Base-by-base conservation (phyloP, 2,113 vertebrate genomes). In the Aegypius monachus region DNA sequence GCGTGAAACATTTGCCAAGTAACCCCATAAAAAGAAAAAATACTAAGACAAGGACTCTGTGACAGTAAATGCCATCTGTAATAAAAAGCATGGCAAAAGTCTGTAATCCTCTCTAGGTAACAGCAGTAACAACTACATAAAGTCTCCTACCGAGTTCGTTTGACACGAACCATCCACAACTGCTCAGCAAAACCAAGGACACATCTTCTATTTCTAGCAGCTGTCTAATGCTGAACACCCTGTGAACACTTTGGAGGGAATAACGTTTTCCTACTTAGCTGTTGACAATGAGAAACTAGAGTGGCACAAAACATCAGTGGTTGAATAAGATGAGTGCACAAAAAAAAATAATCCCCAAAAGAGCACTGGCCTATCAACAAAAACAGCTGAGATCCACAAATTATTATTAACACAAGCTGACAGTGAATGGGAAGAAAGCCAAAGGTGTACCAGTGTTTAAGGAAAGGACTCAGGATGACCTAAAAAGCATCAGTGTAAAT, bases 331-430 rank as follows among this genome's bases (percentile, higher is more conserved):
- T 59, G 80, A 89, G 50, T 0, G 1, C 31, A 72, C n/a, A 11
- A 18, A 14, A 7, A 78, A 56, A 70, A 38, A 58, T 75, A 36
- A 66, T 72, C 58, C 14, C 45, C 42, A 18, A 47, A 93, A 50
- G 31, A 95, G 36, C 61, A 81, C 18, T 75, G 48, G 62, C 38
- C 47, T 90, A 90, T 94, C 0, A 0, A 74, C 47, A 95, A 96
- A 95, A 93, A 43, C 72, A 86, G 95, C 92, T 93, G 95, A 94
- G 61, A 89, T 87, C 48, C 36, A 70, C 83, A 89, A 73, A 79
- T 95, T 95, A 95, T 96, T 97, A 97, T 95, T 96, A 97, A 96
- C 88, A 89, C 77, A 88, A 90, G 79, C 63, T 90, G 92, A 93
- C 88, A 89, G 86, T 36, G 80, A 94, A 87, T 79, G 80, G 91